These are phyloP conservation scores for Siniperca undulata DNA, from an alignment of 2,797 vertebrate genomes.

Conservation along the genomic window DNA sequence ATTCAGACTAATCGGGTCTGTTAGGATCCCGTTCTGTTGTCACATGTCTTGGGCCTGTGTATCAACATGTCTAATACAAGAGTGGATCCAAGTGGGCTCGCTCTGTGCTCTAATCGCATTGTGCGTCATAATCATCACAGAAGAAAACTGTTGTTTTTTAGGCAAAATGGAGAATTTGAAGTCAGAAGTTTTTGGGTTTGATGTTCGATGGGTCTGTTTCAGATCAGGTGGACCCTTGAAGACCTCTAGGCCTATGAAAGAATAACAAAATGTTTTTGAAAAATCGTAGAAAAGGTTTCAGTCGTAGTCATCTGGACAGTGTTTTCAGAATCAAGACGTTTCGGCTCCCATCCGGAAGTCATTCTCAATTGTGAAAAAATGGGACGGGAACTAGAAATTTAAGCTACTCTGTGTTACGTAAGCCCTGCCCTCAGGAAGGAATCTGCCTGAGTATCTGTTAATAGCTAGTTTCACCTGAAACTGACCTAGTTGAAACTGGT, in stretches of 20 bases:
- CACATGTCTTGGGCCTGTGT: background rate
- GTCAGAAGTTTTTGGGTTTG: background rate
- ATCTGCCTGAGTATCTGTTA: no score
- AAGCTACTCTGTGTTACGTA: no score
- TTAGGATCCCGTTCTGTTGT: no score
- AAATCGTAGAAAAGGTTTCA: background rate
- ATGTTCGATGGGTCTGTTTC: background rate
- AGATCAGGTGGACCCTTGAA: background rate
- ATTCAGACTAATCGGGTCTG: background rate
- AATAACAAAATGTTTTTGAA: background rate
- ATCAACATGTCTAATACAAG: background rate
- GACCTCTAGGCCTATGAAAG: background rate
- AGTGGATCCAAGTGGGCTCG: background rate
- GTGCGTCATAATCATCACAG: background rate
- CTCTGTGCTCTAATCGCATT: background rate
- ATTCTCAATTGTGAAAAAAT: no score
- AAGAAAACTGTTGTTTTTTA: background rate
- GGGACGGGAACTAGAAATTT: no score
- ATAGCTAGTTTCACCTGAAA: no score
- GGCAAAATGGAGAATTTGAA: background rate
- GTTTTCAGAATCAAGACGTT: no score
- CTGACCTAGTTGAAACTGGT: no score
- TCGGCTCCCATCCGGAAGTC: no score
- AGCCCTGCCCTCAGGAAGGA: no score
- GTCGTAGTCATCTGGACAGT: no score